phyloP scores from a whole-genome alignment of 92 coral and sea anemone genomes.

The Paramuricea clavata region DNA sequence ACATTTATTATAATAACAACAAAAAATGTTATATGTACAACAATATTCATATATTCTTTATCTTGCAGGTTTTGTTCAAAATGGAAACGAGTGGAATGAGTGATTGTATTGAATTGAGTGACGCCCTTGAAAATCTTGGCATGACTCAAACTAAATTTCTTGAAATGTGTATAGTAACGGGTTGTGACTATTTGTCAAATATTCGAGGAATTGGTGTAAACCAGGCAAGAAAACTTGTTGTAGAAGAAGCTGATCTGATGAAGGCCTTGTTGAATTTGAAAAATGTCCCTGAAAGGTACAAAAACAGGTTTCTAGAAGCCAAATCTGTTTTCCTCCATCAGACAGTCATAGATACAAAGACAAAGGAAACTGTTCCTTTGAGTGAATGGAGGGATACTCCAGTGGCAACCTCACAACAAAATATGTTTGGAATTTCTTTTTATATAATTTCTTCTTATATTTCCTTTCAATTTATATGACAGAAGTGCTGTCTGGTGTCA shows the following conservation, averaged over 20 bases:
- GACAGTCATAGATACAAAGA: slow-evolving; percentile 9
- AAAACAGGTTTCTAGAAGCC: slow-evolving; percentile 8
- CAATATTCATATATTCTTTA: neutral
- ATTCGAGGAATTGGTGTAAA: slow-evolving; percentile 46
- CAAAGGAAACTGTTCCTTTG: slow-evolving; percentile 14
- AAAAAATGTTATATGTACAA: too few species aligned
- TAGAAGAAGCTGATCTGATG: slow-evolving; percentile 12
- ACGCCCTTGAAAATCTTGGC: slow-evolving; percentile 27
- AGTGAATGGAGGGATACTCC: neutral
- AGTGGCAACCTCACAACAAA: neutral
- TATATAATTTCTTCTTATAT: too few species aligned
- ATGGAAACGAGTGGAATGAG: slow-evolving; percentile 48
- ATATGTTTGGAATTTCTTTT: neutral
- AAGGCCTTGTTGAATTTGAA: neutral
- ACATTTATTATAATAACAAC: too few species aligned
- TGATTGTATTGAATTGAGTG: slow-evolving; percentile 34
- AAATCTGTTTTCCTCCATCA: slow-evolving; percentile 20
- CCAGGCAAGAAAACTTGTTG: slow-evolving; percentile 14
- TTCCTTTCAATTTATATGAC: neutral
- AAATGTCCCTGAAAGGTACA: slow-evolving; percentile 5
- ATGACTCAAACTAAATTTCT: slow-evolving; percentile 37
- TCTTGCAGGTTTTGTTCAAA: slow-evolving; percentile 53
- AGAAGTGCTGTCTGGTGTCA: too few species aligned
- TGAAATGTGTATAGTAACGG: slow-evolving; percentile 50
- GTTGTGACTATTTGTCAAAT: slow-evolving; percentile 48